phyloP scores from a whole-genome alignment of 2,797 vertebrate species.

The Gymnothorax reevesii region DNA sequence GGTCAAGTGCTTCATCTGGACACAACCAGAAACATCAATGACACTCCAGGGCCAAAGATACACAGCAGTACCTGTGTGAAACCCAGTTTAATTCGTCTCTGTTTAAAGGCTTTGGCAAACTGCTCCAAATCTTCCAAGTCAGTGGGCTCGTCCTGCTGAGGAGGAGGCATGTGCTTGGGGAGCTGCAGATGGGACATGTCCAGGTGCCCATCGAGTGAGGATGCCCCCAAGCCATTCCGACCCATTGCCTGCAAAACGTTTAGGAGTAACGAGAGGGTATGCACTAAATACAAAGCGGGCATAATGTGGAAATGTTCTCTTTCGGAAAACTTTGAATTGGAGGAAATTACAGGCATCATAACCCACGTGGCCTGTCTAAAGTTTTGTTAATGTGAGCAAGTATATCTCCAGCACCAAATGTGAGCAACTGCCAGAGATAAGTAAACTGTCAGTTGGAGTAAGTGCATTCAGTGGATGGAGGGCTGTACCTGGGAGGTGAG shows the following conservation, averaged over 20 bases:
- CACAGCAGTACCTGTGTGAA: slow-evolving; percentile 86
- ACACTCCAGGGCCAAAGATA: not conserved
- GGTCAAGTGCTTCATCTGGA: no score
- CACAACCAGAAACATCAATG: no score
- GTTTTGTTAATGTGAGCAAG: not conserved
- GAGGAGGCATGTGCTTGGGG: slow-evolving; percentile 80
- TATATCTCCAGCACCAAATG: not conserved
- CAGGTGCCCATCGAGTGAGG: slow-evolving; percentile 87
- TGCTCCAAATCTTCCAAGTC: slow-evolving; percentile 96
- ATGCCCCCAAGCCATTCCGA: slow-evolving; percentile 82
- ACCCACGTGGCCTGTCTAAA: not conserved
- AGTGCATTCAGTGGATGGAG: not conserved
- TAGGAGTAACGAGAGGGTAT: not conserved
- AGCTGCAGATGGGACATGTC: slow-evolving; percentile 88
- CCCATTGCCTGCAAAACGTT: slow-evolving; percentile 75
- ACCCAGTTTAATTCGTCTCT: slow-evolving; percentile 94
- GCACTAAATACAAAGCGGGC: not conserved
- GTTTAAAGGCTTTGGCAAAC: slow-evolving; percentile 98
- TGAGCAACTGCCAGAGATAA: not conserved
- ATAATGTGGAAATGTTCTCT: not conserved
- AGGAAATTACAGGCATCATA: not conserved
- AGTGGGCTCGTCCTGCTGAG: slow-evolving; percentile 86
- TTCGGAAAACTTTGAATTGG: not conserved
- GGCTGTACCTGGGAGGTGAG: slow-evolving; percentile 85
- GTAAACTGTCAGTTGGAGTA: not conserved